A percentile compares a stretch with the other conserved stretches of the same genome.
These are phyloP conservation scores for Dinothrombium tinctorium DNA, from an alignment of 1,140 invertebrate genomes.

Conservation along the genomic window DNA sequence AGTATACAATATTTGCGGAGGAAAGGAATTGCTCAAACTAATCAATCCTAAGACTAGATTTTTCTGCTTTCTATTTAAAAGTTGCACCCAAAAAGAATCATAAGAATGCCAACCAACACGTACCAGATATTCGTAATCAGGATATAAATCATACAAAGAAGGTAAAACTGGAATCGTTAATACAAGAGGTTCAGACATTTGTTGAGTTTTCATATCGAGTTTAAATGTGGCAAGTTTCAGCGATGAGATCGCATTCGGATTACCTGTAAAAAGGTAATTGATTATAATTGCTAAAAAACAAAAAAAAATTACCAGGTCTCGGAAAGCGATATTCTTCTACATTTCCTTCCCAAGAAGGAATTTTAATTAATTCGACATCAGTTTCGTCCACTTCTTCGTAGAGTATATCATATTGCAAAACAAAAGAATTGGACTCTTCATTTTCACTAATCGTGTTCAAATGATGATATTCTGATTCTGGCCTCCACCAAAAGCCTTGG, in stretches of 20 bases:
- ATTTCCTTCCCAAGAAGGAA: conserved; percentile 49
- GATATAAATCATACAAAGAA: conserved; percentile 45
- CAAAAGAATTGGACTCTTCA: conserved; percentile 6
- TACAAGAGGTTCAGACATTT: not conserved
- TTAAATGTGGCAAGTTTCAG: conserved; percentile 10
- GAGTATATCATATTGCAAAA: conserved; percentile 60
- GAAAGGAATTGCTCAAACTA: conserved; percentile 17
- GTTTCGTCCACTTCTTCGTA: conserved; percentile 92
- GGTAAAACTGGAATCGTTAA: conserved; percentile 33
- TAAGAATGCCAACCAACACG: conserved; percentile 78
- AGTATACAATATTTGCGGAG: conserved; percentile 34
- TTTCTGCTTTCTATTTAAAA: conserved; percentile 62
- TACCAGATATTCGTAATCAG: conserved; percentile 80
- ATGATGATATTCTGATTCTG: conserved; percentile 21
- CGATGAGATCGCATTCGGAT: conserved; percentile 9
- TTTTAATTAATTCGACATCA: conserved; percentile 69
- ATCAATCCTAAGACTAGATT: conserved; percentile 35
- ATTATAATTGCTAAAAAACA: conserved; percentile 4
- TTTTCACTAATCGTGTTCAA: not conserved
- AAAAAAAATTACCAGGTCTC: conserved; percentile 35
- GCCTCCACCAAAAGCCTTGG: conserved; percentile 94
- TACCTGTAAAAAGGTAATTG: conserved; percentile 1
- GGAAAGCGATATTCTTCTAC: conserved; percentile 81
- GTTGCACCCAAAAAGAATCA: conserved; percentile 64
- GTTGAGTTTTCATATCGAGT: not conserved